phyloP scores from a whole-genome alignment of 2,113 vertebrate genomes.

The Cisticola juncidis region DNA sequence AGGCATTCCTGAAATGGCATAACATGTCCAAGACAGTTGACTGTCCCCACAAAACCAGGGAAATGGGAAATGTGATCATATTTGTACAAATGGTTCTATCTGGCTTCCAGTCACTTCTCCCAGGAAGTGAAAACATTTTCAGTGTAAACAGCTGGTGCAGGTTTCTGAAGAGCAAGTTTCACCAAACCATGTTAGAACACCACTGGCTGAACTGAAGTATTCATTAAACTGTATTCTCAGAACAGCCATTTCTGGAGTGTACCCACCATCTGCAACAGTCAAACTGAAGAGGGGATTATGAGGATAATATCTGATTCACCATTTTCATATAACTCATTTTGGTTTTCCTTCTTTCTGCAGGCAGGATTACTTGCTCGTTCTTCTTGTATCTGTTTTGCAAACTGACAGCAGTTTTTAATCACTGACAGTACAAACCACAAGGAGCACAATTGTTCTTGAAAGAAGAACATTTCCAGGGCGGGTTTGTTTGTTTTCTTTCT shows the following conservation, averaged over 20 bases:
- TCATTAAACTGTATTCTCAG: background rate
- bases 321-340: background rate
- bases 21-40: background rate
- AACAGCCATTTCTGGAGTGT: background rate
- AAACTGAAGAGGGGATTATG: background rate
- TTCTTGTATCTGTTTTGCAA: background rate
- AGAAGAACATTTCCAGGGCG: background rate
- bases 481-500: slow-evolving; percentile 48
- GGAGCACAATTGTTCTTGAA: background rate
- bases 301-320: background rate
- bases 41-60: background rate
- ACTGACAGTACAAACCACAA: background rate
- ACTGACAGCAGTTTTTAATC: background rate
- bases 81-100: background rate
- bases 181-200: background rate
- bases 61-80: background rate
- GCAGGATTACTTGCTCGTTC: background rate
- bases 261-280: background rate
- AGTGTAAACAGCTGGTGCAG: background rate
- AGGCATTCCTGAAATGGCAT: background rate
- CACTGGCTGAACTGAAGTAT: background rate
- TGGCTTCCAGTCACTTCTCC: background rate
- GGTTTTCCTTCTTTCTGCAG: background rate
- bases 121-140: background rate
- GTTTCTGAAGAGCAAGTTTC: background rate